Base-by-base conservation (phyloP, 2,113 vertebrate genomes). In the Lamprologus callipterus region DNA sequence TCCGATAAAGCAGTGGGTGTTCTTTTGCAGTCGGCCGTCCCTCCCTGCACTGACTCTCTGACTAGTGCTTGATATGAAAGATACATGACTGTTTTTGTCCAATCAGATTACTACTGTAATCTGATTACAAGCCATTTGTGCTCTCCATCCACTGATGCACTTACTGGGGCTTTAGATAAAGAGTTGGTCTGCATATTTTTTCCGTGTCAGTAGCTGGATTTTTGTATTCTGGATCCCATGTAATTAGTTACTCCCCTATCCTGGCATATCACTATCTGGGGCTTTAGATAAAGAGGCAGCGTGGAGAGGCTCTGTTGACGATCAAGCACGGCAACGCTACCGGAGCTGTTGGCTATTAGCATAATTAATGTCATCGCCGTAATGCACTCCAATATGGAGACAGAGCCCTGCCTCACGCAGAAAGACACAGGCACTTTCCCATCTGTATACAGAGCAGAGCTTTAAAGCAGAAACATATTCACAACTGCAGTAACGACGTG, bases 361-460 rank as follows among this genome's bases (percentile, higher is more conserved):
- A 91, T 92, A 91, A 94, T 94, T 93, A 88, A 93, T 91, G 93
- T 92, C 91, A 91, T 88, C 26, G 45, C 40, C 13, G 47, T 89
- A 93, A 93, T 92, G 89, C 88, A 93, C 83, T 82, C 79, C 83
- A 57, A 37, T 87, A 87, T 82, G 79, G 80, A 93, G 63, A 90
- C 82, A 73, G 82, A 68, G 19, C 63, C 75, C 58, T 14, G 73
- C 82, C 49, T 63, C 90, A 60, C 33, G 21, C 87, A 88, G 57
- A 82, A 53, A 75, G 73, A 60, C 88, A 49, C 83, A 70, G 35
- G 55, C 85, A 70, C 40, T 70, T 31, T 60, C 1, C 45, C 13
- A 49, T 53, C 19, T 53, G 45, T 65, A 68, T 16, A 51, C 79
- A 68, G n/a, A 28, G 53, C 12, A 16, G 5, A 68, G 80, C 86